Evolutionary conservation across 1,140 invertebrate genomes (phyloP).

Genomic region (Drosophila littoralis): DNA sequence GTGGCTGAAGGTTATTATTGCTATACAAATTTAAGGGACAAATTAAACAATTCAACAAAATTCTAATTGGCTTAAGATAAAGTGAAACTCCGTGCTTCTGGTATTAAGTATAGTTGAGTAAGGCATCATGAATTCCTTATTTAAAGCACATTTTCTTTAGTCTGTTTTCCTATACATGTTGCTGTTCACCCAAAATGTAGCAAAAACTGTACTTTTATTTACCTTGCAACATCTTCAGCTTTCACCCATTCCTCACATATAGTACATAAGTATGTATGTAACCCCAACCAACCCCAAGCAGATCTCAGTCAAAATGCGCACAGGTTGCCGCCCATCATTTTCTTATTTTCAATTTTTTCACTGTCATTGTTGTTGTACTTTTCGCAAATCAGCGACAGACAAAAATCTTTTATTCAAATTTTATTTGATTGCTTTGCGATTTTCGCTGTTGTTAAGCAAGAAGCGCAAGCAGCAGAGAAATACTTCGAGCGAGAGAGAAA

Average conservation of each 20-base stretch:
- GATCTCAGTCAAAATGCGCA: slow-evolving; percentile 51
- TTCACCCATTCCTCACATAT: background rate
- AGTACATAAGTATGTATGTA: slow-evolving; percentile 6
- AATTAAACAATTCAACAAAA: background rate
- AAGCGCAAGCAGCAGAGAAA: slow-evolving; percentile 22
- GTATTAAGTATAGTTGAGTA: no score
- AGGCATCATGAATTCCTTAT: no score
- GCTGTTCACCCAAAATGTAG: background rate
- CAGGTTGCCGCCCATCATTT: slow-evolving; percentile 74
- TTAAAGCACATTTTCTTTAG: no score
- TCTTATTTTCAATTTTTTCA: slow-evolving; percentile 46
- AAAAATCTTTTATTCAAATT: slow-evolving; percentile 83
- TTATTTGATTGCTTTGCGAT: slow-evolving; percentile 83
- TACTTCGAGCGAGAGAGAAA: slow-evolving; percentile 6
- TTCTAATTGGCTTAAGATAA: slow-evolving; percentile 2
- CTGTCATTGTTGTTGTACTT: slow-evolving; percentile 54
- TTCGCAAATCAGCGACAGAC: slow-evolving; percentile 80
- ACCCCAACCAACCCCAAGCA: slow-evolving; percentile 2
- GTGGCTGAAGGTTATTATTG: slow-evolving; percentile 2
- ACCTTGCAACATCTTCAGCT: slow-evolving; percentile 7
- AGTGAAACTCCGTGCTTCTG: slow-evolving; percentile 17
- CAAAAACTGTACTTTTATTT: slow-evolving; percentile 55
- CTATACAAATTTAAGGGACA: slow-evolving; percentile 22
- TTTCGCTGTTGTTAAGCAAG: slow-evolving; percentile 63
- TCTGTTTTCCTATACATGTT: no score